phyloP scores from a whole-genome alignment of 2,113 vertebrate genomes.

The Triplophysa dalaica region DNA sequence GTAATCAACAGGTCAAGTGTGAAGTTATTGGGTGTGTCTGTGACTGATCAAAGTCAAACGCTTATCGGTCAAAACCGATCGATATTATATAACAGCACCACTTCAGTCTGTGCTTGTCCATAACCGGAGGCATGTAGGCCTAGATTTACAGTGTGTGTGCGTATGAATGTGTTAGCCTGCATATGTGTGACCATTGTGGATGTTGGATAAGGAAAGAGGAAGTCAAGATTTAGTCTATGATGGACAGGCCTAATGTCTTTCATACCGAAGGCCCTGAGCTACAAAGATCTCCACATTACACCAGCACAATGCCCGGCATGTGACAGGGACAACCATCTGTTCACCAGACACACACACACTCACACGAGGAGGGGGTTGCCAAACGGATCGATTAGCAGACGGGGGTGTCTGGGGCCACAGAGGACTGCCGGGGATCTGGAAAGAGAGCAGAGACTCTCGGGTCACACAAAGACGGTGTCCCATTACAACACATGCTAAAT shows the following conservation, averaged over 20 bases:
- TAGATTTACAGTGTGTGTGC: constrained; percentile 1
- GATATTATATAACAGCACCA: constrained; percentile 63
- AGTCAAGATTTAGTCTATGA: constrained; percentile 72
- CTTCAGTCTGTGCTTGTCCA: constrained; percentile 25
- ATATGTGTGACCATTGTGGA: constrained; percentile 18
- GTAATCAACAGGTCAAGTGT: constrained; percentile 46
- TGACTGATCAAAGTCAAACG: constrained; percentile 62
- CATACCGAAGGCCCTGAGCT: constrained; percentile 65
- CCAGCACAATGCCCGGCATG: constrained; percentile 53
- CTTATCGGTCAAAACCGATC: constrained; percentile 64
- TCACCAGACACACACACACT: constrained; percentile 63
- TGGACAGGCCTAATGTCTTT: constrained; percentile 73
- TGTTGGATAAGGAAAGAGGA: constrained; percentile 62
- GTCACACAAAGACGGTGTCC: constrained; percentile 75
- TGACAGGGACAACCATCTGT: constrained; percentile 72
- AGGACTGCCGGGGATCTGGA: constrained; percentile 58
- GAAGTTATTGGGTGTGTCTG: constrained; percentile 57
- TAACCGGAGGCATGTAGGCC: constrained; percentile 67
- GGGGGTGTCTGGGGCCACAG: constrained; percentile 68
- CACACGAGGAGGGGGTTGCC: constrained; percentile 64
- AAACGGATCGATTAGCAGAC: constrained; percentile 78
- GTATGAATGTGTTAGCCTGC: constrained; percentile 17
- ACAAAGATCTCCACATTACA: constrained; percentile 68
- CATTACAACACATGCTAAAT: constrained; percentile 80
- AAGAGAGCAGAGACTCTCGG: constrained; percentile 65